Conservation (phyloP, 2,113 vertebrate genomes). For the Engraulis encrasicolus region DNA sequence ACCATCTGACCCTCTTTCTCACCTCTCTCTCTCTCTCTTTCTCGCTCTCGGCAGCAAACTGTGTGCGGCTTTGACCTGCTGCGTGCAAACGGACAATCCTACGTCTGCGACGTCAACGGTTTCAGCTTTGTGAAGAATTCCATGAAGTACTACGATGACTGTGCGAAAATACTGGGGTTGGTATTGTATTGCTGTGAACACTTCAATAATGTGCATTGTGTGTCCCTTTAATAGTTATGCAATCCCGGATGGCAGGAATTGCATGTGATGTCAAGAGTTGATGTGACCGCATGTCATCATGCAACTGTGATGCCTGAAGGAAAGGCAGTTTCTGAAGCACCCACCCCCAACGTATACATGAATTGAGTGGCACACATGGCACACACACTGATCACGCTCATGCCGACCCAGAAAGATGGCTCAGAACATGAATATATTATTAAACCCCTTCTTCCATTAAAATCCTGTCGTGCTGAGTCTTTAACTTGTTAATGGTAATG, state of each 20-base stretch:
- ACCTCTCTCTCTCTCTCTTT: no score
- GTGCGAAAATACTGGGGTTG: constrained; percentile 88
- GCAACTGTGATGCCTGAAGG: no score
- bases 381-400: no score
- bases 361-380: no score
- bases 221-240: not conserved
- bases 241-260: not conserved
- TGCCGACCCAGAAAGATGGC: no score
- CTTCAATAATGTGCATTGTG: not conserved
- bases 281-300: not conserved
- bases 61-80: constrained; percentile 91
- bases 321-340: no score
- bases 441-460: no score
- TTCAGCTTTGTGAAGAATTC: constrained; percentile 95
- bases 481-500: no score
- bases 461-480: no score
- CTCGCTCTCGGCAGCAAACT: constrained; percentile 81
- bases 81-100: constrained; percentile 90
- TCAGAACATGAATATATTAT: no score
- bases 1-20: constrained; percentile 30
- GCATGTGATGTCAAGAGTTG: not conserved
- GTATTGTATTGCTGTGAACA: not conserved
- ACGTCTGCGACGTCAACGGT: constrained; percentile 91
- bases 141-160: constrained; percentile 94
- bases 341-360: no score